Evolutionary conservation across 1,140 invertebrate species (phyloP), one percentile per base, ranked within the genome.

Genomic region (Helicoverpa armigera): DNA sequence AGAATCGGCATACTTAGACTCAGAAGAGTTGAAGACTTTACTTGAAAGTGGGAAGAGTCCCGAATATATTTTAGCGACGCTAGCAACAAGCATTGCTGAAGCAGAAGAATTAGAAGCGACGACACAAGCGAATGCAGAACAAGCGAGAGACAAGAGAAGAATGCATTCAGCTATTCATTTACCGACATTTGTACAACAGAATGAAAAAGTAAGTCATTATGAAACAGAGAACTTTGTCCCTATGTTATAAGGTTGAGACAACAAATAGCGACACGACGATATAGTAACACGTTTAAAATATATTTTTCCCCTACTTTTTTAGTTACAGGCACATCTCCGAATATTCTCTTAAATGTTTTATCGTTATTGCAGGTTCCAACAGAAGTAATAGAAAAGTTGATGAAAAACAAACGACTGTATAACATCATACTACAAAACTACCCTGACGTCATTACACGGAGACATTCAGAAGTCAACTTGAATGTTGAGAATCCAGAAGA

Each of bases 381-480:
- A 7, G 93, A 94, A 84, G 93, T 94, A 5, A 92, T 94, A 70
- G 92, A 94, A 82, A 93, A 92, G 61, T 77, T 94, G 12, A 93
- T 94, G 90, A 81, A 79, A 51, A 93, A 94, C 51, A 94, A 90
- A 80, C 86, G 83, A 31, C 80, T 94, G 0, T 94, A 91, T 74
- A 92, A 92, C 35, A 93, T 94, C 2, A 93, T 94, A 83, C 54
- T 93, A 73, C 86, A 92, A 78, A 94, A 93, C 18, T 94, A 93
- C 78, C 91, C 92, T 10, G 87, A 93, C 79, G 60, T 93, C 74
- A 54, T 92, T 2, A 88, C 84, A 16, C 69, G 90, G 80, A 78
- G 89, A 54, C 86, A 79, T 73, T 94, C 91, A 7, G 92, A 93
- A 75, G 81, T 87, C 12, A 90, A 92, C 35, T 11, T 92, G 5